Base-by-base conservation (phyloP, 2,888 invertebrate genomes). In the Agrotis puta region DNA sequence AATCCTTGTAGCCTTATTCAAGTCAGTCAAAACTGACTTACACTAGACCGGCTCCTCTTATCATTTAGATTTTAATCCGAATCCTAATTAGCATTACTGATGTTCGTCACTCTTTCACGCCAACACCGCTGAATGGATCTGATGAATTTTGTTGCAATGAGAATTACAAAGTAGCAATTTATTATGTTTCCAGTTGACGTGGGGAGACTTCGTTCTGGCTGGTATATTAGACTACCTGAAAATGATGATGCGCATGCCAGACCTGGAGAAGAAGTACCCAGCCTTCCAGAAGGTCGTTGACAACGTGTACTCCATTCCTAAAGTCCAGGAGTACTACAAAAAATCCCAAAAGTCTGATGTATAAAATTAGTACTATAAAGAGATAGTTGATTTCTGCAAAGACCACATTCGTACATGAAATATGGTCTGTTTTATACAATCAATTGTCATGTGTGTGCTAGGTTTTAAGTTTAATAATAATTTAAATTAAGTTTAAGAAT, bases 231-330 rank as follows among this genome's bases (percentile, higher is more conserved):
- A 86, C 67, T 86, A 85, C 70, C 64, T 90, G 16, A 88, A 86
- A 65, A n/a, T 33, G 0, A 77, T 87, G 73, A 67, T 89, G 14
- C 78, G 82, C 50, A 86, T 86, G 61, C 87, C 89, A 2, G 90
- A 94, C 27, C 56, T 92, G 1, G 91, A 89, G 59, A 85, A 90
- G 62, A 89, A 91, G 71, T 91, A 92, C 77, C 94, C 94, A 0
- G 87, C 87, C 13, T 76, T 95, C 82, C 89, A 92, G 81, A 91
- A 92, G 51, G 64, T 94, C 22, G 70, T 82, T 0, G 87, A 92
- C 2, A 89, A 86, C 47, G 91, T 95, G 1, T 82, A 83, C 3
- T 80, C 89, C 5, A 70, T 85, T 50, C 92, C 93, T 0, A 90
- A 91, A 9, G 85, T 95, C 66, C 94, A 94, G 76, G 90, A 39